Evolutionary conservation across 2,888 invertebrate species (phyloP).

Genomic region (Drosophila kokeensis): DNA sequence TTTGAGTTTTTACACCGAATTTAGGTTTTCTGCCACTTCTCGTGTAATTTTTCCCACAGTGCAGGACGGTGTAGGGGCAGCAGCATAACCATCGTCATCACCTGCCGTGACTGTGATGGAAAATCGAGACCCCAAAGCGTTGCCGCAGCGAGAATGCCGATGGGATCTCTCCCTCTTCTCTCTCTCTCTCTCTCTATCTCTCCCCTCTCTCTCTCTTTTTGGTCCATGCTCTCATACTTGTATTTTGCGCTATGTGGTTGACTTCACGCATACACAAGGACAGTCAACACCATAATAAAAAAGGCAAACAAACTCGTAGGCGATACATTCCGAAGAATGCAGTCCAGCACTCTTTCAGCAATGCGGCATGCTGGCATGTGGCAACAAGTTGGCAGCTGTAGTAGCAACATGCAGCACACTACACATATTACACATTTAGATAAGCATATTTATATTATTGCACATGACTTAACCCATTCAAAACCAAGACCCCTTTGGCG

Average conservation of each 20-base stretch:
- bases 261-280: neutral
- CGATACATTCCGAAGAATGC: conserved; percentile 1
- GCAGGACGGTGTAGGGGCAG: neutral
- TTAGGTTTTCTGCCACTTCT: neutral
- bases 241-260: neutral
- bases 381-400: conserved; percentile 7
- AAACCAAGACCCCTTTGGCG: neutral
- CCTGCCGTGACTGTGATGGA: conserved; percentile 1
- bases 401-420: neutral
- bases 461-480: neutral
- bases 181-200: neutral
- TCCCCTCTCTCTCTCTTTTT: too few relatives aligned
- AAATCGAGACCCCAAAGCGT: conserved; percentile 10
- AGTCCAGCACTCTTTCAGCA: neutral
- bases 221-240: neutral
- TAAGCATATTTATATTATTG: conserved; percentile 2
- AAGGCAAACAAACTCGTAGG: conserved; percentile 3
- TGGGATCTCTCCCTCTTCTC: neutral
- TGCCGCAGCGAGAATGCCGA: conserved; percentile 10
- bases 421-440: neutral
- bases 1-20: neutral
- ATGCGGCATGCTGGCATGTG: conserved; percentile 3
- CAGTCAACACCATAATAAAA: conserved; percentile 10
- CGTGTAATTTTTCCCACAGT: neutral
- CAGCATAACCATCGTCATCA: conserved; percentile 2